A percentile compares a stretch with the other conserved stretches of the same genome.
Evolutionary conservation across 2,888 invertebrate genomes (phyloP).

Genomic region (Lochmaea capreae): DNA sequence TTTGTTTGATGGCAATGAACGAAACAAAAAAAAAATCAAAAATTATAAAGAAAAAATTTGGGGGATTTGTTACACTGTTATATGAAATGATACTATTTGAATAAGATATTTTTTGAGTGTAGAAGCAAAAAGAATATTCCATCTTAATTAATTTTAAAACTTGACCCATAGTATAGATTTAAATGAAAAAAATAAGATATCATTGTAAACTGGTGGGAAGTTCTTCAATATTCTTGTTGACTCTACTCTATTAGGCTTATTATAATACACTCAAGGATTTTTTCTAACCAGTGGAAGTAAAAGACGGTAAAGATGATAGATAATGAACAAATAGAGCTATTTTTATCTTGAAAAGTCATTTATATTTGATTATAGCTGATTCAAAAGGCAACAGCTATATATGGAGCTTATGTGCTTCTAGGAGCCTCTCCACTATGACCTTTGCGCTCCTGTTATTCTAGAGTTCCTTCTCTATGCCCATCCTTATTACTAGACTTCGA

Average conservation of each 20-base stretch:
- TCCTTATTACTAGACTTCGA: too few relatives aligned
- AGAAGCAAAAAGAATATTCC: neutral
- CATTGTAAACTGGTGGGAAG: neutral
- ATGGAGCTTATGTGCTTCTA: too few relatives aligned
- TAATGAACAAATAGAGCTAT: neutral
- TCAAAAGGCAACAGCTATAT: too few relatives aligned
- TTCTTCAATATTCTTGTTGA: neutral
- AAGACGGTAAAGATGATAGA: neutral
- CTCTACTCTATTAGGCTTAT: neutral
- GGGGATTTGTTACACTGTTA: conserved; percentile 21
- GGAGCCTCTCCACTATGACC: too few relatives aligned
- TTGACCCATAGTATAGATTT: neutral
- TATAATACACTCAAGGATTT: neutral
- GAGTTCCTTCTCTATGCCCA: too few relatives aligned
- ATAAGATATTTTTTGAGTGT: neutral
- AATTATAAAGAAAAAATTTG: conserved; percentile 11
- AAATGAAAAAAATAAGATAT: neutral
- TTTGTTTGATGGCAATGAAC: conserved; percentile 28
- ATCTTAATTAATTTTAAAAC: neutral
- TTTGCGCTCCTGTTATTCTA: too few relatives aligned
- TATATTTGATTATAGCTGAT: too few relatives aligned
- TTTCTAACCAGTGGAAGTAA: neutral
- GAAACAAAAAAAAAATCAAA: conserved; percentile 18
- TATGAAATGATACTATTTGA: conserved; percentile 10
- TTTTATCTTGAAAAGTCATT: too few relatives aligned